Conservation (phyloP, 2,888 invertebrate genomes). For the Drosophila borealis region DNA sequence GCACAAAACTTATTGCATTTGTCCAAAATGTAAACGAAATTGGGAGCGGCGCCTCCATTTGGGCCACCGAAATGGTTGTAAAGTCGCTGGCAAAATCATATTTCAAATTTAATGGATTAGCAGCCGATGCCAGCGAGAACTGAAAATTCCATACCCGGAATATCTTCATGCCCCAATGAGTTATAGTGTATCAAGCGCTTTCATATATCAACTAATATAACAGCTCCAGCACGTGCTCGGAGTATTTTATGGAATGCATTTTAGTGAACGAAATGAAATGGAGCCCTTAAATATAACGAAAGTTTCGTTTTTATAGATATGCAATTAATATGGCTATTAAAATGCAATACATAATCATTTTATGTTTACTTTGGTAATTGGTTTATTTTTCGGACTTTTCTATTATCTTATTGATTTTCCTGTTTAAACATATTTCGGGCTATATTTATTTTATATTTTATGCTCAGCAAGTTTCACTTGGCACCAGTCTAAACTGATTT, state of each 20-base stretch:
- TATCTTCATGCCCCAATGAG: constrained; percentile 46
- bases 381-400: no score
- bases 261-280: constrained; percentile 8
- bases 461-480: no score
- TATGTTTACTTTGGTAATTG: not conserved
- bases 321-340: constrained; percentile 2
- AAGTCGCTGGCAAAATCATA: constrained; percentile 52
- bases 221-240: constrained; percentile 31
- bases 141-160: constrained; percentile 29
- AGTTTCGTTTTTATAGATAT: not conserved
- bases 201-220: constrained; percentile 38
- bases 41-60: constrained; percentile 27
- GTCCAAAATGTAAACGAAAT: constrained; percentile 36
- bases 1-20: constrained; percentile 49
- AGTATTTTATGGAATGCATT: constrained; percentile 17
- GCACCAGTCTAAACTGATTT: not conserved
- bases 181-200: constrained; percentile 40
- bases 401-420: no score
- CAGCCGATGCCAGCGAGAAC: constrained; percentile 17
- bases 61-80: constrained; percentile 20
- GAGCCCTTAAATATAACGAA: not conserved
- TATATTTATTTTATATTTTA: no score
- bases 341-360: constrained; percentile 4
- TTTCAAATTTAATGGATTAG: constrained; percentile 71
- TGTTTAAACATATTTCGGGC: no score